Percentiles rank a stretch among this genome's conserved stretches.
Conservation (phyloP, 2,888 invertebrate species). For the Eupithecia insigniata region DNA sequence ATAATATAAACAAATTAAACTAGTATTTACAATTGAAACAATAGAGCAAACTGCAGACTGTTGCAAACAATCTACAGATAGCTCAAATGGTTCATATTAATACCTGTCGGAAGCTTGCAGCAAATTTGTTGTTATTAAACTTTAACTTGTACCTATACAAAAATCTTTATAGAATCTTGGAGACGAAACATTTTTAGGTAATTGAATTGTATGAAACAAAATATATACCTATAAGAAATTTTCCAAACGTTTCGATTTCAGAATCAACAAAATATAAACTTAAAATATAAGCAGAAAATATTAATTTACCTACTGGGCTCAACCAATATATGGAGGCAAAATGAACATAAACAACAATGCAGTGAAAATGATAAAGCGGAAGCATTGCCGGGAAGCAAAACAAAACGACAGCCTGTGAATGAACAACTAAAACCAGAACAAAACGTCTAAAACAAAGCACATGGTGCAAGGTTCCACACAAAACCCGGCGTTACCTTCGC, state of each 20-base stretch:
- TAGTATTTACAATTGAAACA: too few species aligned
- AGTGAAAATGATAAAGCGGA: conserved; percentile 54
- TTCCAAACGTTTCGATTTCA: not conserved
- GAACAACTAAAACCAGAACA: conserved; percentile 54
- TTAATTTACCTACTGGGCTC: not conserved
- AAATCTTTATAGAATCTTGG: too few species aligned
- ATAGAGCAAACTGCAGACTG: too few species aligned
- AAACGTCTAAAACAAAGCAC: conserved; percentile 54
- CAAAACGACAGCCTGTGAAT: conserved; percentile 52
- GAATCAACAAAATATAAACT: not conserved
- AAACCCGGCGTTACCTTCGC: conserved; percentile 75
- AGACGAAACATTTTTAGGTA: not conserved
- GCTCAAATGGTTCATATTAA: too few species aligned
- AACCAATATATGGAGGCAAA: conserved; percentile 21
- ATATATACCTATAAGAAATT: not conserved
- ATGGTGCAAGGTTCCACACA: conserved; percentile 46
- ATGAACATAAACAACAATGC: conserved; percentile 45
- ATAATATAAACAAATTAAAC: too few species aligned
- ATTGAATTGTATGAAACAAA: not conserved
- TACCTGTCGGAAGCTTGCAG: too few species aligned
- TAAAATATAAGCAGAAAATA: not conserved
- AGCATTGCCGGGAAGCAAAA: conserved; percentile 50
- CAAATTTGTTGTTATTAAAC: too few species aligned
- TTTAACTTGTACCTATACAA: too few species aligned
- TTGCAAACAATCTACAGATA: too few species aligned